phyloP scores from a whole-genome alignment of 2,888 invertebrate species.

The Drosophila subsilvestris region DNA sequence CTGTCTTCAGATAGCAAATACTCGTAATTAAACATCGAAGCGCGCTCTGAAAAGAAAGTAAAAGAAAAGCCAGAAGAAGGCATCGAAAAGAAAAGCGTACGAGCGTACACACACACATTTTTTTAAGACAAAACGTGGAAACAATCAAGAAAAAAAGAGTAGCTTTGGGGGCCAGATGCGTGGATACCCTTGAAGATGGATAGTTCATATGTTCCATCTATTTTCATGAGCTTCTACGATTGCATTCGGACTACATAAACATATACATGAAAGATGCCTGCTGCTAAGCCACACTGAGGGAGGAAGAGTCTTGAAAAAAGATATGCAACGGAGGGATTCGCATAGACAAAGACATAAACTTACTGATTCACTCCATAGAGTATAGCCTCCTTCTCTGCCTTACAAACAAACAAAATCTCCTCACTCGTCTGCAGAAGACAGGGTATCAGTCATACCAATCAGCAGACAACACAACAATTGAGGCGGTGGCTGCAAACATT shows the following conservation, averaged over 20 bases:
- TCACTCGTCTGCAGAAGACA: background rate
- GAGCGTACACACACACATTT: slow-evolving; percentile 23
- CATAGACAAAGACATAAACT: too few species aligned
- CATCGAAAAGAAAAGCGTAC: slow-evolving; percentile 25
- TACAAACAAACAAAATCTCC: background rate
- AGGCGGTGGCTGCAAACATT: slow-evolving; percentile 22
- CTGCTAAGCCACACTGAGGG: background rate
- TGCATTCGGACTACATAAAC: background rate
- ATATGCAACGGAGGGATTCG: too few species aligned
- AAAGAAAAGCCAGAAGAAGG: slow-evolving; percentile 21
- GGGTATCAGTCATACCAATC: background rate
- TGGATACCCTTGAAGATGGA: background rate
- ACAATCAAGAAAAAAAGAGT: slow-evolving; percentile 13
- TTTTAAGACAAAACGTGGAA: slow-evolving; percentile 7
- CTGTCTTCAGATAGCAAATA: slow-evolving; percentile 32
- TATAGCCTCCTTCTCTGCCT: background rate
- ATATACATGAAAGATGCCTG: background rate
- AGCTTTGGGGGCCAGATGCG: too few species aligned
- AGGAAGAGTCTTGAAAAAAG: background rate
- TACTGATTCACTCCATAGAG: too few species aligned
- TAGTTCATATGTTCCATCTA: too few species aligned
- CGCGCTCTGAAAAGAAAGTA: slow-evolving; percentile 29
- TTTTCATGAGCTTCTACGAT: too few species aligned
- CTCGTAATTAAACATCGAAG: slow-evolving; percentile 17
- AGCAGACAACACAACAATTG: slow-evolving; percentile 9